Evolutionary conservation across 2,113 vertebrate genomes (phyloP), one percentile per base, ranked within the genome.

Genomic region (Bombycilla garrulus): DNA sequence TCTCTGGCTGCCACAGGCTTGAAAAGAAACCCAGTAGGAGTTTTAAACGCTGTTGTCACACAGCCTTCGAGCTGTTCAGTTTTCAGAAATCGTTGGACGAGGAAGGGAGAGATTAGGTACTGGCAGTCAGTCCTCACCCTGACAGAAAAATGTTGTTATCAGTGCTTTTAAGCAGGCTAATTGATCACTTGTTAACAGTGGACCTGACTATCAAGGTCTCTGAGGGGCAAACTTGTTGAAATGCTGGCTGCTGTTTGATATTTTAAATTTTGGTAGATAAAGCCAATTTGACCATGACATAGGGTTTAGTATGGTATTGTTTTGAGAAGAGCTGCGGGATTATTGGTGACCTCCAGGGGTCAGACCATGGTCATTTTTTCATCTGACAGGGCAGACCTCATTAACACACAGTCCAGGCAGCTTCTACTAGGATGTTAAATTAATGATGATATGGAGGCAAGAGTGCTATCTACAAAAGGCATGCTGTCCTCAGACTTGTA

Each of bases 71-170:
- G 47, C 22, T 90, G 83, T 71, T 93, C 74, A 47, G 38, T 83
- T 95, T 95, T 83, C 86, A 90, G 76, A 92, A 88, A 56, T 70
- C 35, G 86, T 36, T 81, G 60, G 1, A 0, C 36, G 69, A 92
- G 67, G 80, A 94, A 96, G 60, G 26, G 38, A 31, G 38, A 93
- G 76, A 92, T 95, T 74, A 94, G 26, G 69, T 44, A 60, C 80
- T 86, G 92, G 76, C 80, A 80, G 44, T 38, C 81, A 91, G 58
- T 67, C 88, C 24, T 65, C 71, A 24, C 42, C 53, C 88, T 73
- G 54, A 94, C 80, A 92, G 76, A 97, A 86, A 95, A 91, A 95
- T 94, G 88, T 78, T 78, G 80, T 94, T 97, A 96, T 96, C 95
- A 60, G 80, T 51, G 56, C 80, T 95, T 96, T 92, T 84, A 94